These are phyloP conservation scores for Tiliacea aurago DNA, from an alignment of 2,888 invertebrate species.

Conservation along the genomic window DNA sequence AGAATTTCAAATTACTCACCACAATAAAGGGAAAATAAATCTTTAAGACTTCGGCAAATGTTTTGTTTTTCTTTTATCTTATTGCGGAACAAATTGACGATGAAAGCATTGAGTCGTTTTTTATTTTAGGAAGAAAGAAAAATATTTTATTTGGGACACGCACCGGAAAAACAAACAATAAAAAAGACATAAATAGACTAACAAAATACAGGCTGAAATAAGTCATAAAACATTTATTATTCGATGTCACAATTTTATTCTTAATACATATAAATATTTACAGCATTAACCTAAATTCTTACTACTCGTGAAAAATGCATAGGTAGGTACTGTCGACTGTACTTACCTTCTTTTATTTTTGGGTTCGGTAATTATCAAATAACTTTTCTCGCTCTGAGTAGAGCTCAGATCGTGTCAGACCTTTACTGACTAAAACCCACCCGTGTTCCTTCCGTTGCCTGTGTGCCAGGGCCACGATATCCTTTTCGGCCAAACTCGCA, in stretches of 20 bases:
- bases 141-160: no score
- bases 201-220: not conserved
- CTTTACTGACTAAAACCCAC: no score
- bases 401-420: no score
- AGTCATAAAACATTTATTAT: not conserved
- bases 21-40: constrained; percentile 14
- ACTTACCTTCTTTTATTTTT: no score
- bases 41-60: constrained; percentile 1
- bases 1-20: constrained; percentile 17
- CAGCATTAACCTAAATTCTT: not conserved
- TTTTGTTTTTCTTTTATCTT: constrained; percentile 12
- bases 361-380: no score
- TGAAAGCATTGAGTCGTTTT: constrained; percentile 12
- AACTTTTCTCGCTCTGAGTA: no score
- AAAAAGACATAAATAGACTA: no score
- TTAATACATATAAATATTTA: not conserved
- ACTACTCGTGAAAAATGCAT: not conserved
- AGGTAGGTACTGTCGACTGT: not conserved
- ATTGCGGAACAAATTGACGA: constrained; percentile 13
- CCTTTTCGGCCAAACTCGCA: no score
- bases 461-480: no score
- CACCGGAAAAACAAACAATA: no score
- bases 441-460: no score
- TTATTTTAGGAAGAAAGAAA: not conserved
- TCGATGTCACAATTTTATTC: not conserved